Conservation (phyloP, 1,140 invertebrate species). For the Cyclargus thomasi region DNA sequence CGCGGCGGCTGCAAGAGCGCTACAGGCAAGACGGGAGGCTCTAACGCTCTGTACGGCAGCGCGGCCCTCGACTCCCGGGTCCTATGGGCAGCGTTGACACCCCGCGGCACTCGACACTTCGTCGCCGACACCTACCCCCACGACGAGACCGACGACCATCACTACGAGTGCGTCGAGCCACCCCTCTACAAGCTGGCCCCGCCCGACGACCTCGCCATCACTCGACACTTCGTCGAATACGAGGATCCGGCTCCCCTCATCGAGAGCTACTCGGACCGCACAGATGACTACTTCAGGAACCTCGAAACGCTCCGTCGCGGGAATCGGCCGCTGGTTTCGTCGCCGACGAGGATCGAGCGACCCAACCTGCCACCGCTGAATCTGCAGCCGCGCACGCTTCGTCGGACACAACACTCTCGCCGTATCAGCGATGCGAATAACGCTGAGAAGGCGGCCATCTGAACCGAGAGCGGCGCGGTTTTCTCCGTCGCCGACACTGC, state of each 20-base stretch:
- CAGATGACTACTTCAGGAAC: conserved; percentile 61
- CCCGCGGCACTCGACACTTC: conserved; percentile 83
- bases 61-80: conserved; percentile 79
- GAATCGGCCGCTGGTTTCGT: conserved; percentile 79
- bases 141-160: conserved; percentile 79
- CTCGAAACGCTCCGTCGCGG: conserved; percentile 72
- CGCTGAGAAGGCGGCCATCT: conserved; percentile 67
- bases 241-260: conserved; percentile 82
- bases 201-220: conserved; percentile 66
- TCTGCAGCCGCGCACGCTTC: conserved; percentile 78
- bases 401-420: conserved; percentile 76
- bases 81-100: conserved; percentile 89
- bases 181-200: conserved; percentile 71
- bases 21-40: conserved; percentile 55
- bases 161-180: conserved; percentile 84
- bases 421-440: conserved; percentile 79
- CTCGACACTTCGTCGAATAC: conserved; percentile 83
- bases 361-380: conserved; percentile 86
- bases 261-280: conserved; percentile 79
- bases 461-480: conserved; percentile 70
- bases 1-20: conserved; percentile 62
- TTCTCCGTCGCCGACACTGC: conserved; percentile 70
- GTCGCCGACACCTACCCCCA: conserved; percentile 78
- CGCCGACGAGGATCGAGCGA: conserved; percentile 86
- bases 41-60: conserved; percentile 59